Percentiles rank a stretch among this genome's conserved stretches.
phyloP scores from a whole-genome alignment of 2,888 invertebrate species.

The Nasonovia ribisnigri region DNA sequence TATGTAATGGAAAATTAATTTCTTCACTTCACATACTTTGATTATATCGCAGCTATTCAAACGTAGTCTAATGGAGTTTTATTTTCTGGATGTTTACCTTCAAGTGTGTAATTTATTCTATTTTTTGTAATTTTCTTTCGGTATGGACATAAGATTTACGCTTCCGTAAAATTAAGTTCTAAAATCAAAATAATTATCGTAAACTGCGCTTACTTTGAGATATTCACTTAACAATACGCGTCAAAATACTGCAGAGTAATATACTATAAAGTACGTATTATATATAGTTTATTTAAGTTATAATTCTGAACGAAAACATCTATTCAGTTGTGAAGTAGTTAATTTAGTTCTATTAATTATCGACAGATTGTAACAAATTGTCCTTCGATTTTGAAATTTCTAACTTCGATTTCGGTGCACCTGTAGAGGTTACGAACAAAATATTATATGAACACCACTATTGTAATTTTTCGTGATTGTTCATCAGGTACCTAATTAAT shows the following conservation, averaged over 20 bases:
- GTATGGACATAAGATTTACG: neutral
- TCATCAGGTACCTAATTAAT: neutral
- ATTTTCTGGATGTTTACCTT: neutral
- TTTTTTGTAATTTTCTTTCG: neutral
- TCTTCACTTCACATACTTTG: neutral
- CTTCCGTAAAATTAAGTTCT: neutral
- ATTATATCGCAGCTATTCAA: neutral
- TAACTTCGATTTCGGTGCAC: neutral
- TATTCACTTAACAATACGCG: neutral
- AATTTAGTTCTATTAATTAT: neutral
- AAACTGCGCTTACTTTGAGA: neutral
- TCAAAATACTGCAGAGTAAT: neutral
- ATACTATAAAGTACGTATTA: neutral
- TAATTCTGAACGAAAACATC: neutral
- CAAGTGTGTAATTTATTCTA: neutral
- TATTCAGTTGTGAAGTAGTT: neutral
- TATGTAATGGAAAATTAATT: neutral
- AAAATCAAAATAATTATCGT: neutral
- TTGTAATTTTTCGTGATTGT: neutral
- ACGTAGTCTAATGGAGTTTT: neutral
- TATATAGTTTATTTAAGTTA: neutral
- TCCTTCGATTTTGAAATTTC: neutral
- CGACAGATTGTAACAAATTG: neutral
- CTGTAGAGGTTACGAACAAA: neutral
- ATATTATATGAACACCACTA: neutral